Evolutionary conservation across 2,797 vertebrate genomes (phyloP).

Genomic region (Nasua narica): DNA sequence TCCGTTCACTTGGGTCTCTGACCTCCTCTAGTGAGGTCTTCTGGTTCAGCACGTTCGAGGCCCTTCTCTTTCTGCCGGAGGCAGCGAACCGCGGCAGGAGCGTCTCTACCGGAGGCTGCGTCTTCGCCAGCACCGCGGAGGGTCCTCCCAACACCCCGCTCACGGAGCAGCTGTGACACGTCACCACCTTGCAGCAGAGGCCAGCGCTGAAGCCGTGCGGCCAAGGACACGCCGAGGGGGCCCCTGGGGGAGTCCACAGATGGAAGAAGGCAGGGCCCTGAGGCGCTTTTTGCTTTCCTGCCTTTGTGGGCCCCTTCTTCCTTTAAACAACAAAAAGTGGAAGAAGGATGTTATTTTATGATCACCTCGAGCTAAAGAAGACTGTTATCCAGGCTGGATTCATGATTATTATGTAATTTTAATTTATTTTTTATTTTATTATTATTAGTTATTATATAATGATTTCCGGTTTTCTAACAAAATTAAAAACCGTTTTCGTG

Average conservation of each 20-base stretch:
- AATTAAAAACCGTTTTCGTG: not conserved
- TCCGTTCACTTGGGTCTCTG: not conserved
- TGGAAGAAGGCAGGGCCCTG: not conserved
- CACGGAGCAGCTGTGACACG: not conserved
- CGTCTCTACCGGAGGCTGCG: not conserved
- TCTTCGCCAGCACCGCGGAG: not conserved
- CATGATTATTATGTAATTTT: not conserved
- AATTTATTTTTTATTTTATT: no score
- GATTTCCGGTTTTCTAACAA: not conserved
- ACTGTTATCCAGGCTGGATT: not conserved
- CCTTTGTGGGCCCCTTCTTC: not conserved
- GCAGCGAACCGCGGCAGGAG: not conserved
- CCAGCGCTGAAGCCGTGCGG: no score
- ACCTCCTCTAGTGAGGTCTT: not conserved
- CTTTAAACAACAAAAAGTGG: not conserved
- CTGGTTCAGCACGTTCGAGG: not conserved
- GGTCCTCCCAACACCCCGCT: accelerated
- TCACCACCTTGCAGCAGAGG: not conserved
- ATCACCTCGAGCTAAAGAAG: not conserved
- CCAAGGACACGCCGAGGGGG: not conserved
- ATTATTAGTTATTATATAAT: not conserved
- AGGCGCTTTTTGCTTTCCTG: not conserved
- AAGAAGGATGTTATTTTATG: not conserved
- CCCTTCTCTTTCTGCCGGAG: not conserved
- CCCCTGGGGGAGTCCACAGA: not conserved